phyloP scores from a whole-genome alignment of 2,888 invertebrate genomes.

The Theretra japonica region DNA sequence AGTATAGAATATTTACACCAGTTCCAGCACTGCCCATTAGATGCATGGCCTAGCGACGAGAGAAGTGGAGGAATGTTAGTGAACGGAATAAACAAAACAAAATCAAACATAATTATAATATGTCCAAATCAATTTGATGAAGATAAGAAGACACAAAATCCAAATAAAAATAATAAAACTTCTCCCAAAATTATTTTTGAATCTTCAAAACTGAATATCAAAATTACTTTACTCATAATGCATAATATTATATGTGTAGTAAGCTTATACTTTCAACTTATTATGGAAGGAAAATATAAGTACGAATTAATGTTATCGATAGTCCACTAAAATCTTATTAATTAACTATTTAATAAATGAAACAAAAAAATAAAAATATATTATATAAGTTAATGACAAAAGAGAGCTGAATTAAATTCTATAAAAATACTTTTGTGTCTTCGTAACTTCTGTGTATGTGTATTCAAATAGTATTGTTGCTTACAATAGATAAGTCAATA shows the following conservation, averaged over 20 bases:
- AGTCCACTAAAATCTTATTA: too few species aligned
- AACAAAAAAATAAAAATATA: neutral
- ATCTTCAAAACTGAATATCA: neutral
- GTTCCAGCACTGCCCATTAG: conserved; percentile 95
- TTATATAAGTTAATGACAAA: neutral
- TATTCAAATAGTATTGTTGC: neutral
- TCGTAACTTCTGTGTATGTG: conserved; percentile 15
- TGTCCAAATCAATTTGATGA: neutral
- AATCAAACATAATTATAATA: conserved; percentile 14
- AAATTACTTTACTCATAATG: too few species aligned
- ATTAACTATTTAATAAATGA: too few species aligned
- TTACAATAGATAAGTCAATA: neutral
- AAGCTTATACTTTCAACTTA: too few species aligned
- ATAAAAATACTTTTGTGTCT: neutral
- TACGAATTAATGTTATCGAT: too few species aligned
- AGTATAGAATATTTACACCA: conserved; percentile 91
- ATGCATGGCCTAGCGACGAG: conserved; percentile 92
- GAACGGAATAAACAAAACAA: conserved; percentile 42
- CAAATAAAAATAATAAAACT: neutral
- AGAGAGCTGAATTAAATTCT: neutral
- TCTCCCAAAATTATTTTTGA: neutral
- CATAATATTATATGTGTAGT: too few species aligned
- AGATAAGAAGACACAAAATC: conserved; percentile 24
- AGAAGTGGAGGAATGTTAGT: conserved; percentile 79
- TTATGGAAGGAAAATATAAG: too few species aligned